Base-by-base conservation (phyloP, 1,140 invertebrate genomes). In the Subanguina moxae region DNA sequence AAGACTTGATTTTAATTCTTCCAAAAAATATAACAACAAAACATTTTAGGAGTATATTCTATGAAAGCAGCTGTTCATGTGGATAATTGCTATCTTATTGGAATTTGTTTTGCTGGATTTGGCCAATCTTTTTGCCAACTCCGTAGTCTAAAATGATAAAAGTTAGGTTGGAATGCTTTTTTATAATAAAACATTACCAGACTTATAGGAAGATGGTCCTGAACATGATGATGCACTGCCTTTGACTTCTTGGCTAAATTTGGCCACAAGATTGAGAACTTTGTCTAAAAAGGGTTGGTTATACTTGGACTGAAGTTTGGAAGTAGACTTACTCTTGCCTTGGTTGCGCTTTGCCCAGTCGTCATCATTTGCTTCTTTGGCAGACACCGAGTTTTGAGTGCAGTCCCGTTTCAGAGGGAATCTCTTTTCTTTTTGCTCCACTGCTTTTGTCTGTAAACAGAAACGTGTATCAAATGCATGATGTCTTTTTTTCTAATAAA, bases 91-190 rank as follows among this genome's bases (percentile, higher is more conserved):
- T 38, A 11, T 38, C 11, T 70, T 38, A 70, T 28, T 74, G 68
- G 32, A 72, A 70, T n/a, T 70, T 42, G 56, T 58, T 25, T 42
- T 70, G 68, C 27, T 48, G 23, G 58, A 70, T 74, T 27, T 72
- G 71, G n/a, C 68, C 71, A 27, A 57, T 42, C n/a, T 30, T 57
- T 25, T 65, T 38, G n/a, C 67, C 67, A 9, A 70, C 25, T 15
- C 68, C 68, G 30, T 70, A 74, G 27, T 72, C 68, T 70, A 27
- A 74, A 70, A 70, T n/a, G 3, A 61, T 61, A 61, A 15, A 7
- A 32, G 7, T 21, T 8, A 19, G 48, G 17, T 15, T 15, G n/a
- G n/a, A 52, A 52, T 52, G 15, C 3, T 21, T 7, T 52, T 52
- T 52, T 46, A 21, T 19, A 23, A 19, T 21, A 19, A 45, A 23